Percentiles rank a stretch among this genome's conserved stretches.
Conservation (phyloP, 2,113 vertebrate genomes). For the Anarhynchus alexandrinus region DNA sequence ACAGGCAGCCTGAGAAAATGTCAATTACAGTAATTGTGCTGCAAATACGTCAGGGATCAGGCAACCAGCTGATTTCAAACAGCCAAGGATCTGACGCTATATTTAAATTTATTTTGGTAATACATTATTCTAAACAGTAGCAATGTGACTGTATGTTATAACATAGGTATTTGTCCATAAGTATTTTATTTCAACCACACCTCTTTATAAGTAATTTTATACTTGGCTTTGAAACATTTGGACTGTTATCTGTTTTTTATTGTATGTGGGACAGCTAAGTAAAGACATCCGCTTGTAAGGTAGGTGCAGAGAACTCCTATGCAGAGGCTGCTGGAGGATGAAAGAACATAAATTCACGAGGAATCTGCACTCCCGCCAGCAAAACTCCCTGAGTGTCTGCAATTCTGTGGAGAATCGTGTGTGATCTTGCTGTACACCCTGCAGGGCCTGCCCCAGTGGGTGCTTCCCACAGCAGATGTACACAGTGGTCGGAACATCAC, state of each 20-base stretch:
- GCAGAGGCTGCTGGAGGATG: background rate
- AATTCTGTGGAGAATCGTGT: background rate
- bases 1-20: background rate
- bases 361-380: background rate
- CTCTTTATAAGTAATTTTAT: background rate
- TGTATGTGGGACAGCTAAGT: background rate
- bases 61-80: background rate
- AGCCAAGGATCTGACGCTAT: background rate
- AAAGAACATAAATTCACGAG: background rate
- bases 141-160: background rate
- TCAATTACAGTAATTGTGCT: background rate
- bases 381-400: background rate
- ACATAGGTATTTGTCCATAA: background rate
- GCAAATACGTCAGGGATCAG: background rate
- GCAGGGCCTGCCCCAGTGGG: fast-evolving
- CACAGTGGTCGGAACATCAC: background rate
- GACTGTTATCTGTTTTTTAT: background rate
- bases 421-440: background rate
- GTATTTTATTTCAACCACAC: background rate
- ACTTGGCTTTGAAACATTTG: background rate
- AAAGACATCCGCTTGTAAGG: background rate
- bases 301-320: background rate
- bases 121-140: background rate
- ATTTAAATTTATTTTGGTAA: background rate
- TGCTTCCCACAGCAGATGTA: background rate